phyloP scores from a whole-genome alignment of 2,797 vertebrate species.

The Siniperca scherzeri region DNA sequence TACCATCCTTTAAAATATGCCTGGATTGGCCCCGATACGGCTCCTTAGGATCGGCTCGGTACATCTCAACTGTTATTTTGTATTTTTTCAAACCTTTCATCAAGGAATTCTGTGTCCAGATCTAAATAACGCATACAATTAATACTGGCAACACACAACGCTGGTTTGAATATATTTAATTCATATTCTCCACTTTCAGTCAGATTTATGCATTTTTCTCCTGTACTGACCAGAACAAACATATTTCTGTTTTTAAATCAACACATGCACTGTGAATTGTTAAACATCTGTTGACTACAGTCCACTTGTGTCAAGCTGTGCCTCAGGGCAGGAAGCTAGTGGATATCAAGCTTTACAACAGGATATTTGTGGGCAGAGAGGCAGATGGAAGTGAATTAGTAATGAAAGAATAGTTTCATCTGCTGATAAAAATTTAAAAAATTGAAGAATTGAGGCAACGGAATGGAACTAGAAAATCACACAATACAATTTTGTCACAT shows the following conservation, averaged over 20 bases:
- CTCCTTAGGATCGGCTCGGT: too few relatives aligned
- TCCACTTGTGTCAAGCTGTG: constrained; percentile 27
- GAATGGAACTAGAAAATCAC: not conserved
- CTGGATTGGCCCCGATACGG: too few relatives aligned
- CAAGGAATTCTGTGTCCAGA: not conserved
- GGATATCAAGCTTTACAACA: constrained; percentile 40
- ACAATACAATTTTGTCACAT: not conserved
- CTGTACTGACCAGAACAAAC: not conserved
- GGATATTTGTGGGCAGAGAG: constrained; percentile 63
- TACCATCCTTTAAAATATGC: too few relatives aligned
- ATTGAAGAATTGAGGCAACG: not conserved
- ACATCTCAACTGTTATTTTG: too few relatives aligned
- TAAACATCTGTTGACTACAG: constrained; percentile 41
- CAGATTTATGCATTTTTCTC: not conserved
- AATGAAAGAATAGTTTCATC: constrained; percentile 38
- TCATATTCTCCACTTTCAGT: not conserved
- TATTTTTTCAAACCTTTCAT: not conserved
- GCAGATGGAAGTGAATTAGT: constrained; percentile 37
- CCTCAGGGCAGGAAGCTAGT: constrained; percentile 61
- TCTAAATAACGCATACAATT: not conserved
- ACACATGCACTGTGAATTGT: constrained; percentile 37
- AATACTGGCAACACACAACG: not conserved
- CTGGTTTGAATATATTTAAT: not conserved
- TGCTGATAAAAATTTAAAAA: constrained; percentile 17
- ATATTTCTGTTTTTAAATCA: not conserved